A percentile compares a stretch with the other conserved stretches of the same genome.
phyloP scores from a whole-genome alignment of 2,888 invertebrate genomes.

The Lutraria lutraria region DNA sequence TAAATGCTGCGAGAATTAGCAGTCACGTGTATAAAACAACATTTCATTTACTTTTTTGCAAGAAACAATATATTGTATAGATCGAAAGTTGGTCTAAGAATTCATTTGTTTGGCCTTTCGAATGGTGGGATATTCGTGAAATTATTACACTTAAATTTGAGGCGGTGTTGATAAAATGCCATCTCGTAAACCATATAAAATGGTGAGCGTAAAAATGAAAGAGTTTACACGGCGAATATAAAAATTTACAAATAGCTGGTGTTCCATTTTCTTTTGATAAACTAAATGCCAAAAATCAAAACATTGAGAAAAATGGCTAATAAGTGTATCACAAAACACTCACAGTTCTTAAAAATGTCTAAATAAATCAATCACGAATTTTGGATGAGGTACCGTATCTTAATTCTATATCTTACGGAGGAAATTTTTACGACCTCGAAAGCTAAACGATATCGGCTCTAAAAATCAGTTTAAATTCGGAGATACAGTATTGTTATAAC shows the following conservation, averaged over 20 bases:
- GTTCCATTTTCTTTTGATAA: constrained; percentile 11
- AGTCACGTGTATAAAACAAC: background rate
- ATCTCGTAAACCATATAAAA: background rate
- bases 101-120: background rate
- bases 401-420: constrained; percentile 27
- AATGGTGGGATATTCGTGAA: background rate
- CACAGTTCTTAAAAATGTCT: constrained; percentile 56
- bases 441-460: constrained; percentile 44
- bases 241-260: background rate
- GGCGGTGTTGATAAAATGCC: background rate
- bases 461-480: constrained; percentile 31
- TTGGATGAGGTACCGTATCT: constrained; percentile 43
- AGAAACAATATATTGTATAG: background rate
- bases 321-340: constrained; percentile 54
- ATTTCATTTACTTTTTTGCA: background rate
- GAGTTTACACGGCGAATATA: background rate
- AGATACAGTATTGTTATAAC: constrained; percentile 28
- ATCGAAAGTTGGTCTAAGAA: background rate
- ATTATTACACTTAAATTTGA: background rate
- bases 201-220: background rate
- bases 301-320: constrained; percentile 53
- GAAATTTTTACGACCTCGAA: constrained; percentile 41
- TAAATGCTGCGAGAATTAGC: background rate
- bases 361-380: constrained; percentile 63
- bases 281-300: constrained; percentile 41